Evolutionary conservation across 1,140 invertebrate genomes (phyloP).

Genomic region (Drosophila nigrodunni): DNA sequence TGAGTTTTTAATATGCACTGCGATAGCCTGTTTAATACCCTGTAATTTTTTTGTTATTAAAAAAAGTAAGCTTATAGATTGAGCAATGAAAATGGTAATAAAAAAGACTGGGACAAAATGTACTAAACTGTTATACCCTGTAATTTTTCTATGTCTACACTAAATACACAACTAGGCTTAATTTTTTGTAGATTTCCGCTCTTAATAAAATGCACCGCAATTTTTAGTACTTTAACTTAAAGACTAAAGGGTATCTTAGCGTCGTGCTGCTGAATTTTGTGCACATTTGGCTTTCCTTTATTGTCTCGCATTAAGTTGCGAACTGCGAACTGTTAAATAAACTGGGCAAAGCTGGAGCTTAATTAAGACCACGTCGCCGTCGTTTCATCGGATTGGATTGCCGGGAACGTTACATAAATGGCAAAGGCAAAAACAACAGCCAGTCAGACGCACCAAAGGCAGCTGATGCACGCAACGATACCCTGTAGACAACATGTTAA

Average conservation of each 20-base stretch:
- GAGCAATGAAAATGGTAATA: no score
- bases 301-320: constrained; percentile 39
- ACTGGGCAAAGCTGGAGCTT: constrained; percentile 50
- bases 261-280: constrained; percentile 4
- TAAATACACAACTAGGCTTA: no score
- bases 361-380: constrained; percentile 68
- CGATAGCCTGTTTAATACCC: no score
- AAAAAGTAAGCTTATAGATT: no score
- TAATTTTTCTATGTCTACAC: not conserved
- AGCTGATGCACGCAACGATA: not conserved
- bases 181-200: no score
- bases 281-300: constrained; percentile 29
- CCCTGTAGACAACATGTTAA: constrained; percentile 2
- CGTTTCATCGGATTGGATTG: constrained; percentile 34
- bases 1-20: no score
- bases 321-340: constrained; percentile 41
- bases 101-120: no score
- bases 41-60: no score
- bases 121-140: no score
- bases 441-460: not conserved
- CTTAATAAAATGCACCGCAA: no score
- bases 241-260: not conserved
- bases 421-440: constrained; percentile 31
- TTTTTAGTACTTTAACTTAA: no score
- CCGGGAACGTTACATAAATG: constrained; percentile 64